phyloP scores from a whole-genome alignment of 2,797 vertebrate genomes.

The Megalops cyprinoides region DNA sequence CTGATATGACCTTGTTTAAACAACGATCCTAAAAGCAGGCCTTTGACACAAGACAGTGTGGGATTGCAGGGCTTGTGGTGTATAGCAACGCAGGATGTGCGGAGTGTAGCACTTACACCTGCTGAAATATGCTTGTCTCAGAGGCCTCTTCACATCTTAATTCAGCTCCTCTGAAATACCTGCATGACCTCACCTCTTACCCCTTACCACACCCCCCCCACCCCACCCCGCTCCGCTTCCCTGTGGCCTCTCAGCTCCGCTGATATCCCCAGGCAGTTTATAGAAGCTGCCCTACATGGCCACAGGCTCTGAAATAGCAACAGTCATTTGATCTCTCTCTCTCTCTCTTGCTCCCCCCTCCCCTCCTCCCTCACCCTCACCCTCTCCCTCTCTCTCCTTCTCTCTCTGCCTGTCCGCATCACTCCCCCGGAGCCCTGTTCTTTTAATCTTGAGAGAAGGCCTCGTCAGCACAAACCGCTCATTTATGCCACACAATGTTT shows the following conservation, averaged over 20 bases:
- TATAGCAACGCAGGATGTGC: too few relatives aligned
- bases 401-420: neutral
- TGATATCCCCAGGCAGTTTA: conserved; percentile 69
- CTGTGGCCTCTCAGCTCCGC: conserved; percentile 41
- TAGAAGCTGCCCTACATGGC: conserved; percentile 83
- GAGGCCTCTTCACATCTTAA: conserved; percentile 35
- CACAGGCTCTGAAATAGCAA: conserved; percentile 84
- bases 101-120: neutral
- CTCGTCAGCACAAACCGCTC: neutral
- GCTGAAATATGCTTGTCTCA: neutral
- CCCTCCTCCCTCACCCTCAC: conserved; percentile 39
- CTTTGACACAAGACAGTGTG: too few relatives aligned
- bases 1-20: too few relatives aligned
- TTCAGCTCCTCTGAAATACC: conserved; percentile 57
- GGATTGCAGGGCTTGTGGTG: too few relatives aligned
- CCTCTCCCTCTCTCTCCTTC: neutral
- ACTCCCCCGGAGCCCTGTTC: neutral
- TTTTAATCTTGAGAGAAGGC: neutral
- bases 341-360: neutral
- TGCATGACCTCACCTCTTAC: conserved; percentile 51
- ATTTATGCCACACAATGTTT: neutral
- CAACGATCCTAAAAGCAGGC: too few relatives aligned
- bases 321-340: conserved; percentile 73
- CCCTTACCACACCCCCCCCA: conserved; percentile 30
- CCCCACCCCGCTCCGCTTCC: conserved; percentile 53